Percentiles rank a stretch among this genome's conserved stretches.
Evolutionary conservation across 2,888 invertebrate genomes (phyloP).

Genomic region (Pasiphila rectangulata): DNA sequence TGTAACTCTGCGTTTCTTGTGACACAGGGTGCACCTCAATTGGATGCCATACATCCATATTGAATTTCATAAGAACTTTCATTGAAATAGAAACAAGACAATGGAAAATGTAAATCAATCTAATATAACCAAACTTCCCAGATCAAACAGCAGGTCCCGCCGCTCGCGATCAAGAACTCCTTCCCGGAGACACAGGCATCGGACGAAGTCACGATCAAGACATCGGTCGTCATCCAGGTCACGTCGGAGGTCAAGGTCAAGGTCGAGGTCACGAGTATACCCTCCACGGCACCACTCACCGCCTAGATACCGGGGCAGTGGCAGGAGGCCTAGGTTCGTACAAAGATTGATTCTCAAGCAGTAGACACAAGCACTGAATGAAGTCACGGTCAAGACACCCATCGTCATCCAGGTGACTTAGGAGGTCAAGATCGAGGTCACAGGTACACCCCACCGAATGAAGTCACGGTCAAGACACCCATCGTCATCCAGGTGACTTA

Average conservation of each 20-base stretch:
- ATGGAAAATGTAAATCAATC: neutral
- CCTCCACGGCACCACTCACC: slow-evolving; percentile 58
- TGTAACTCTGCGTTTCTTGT: too few species aligned
- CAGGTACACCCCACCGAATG: too few species aligned
- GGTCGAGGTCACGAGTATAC: slow-evolving; percentile 48
- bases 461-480: too few species aligned
- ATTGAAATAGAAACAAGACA: too few species aligned
- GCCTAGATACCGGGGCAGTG: slow-evolving; percentile 52
- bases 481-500: too few species aligned
- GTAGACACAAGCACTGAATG: too few species aligned
- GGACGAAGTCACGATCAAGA: slow-evolving; percentile 39
- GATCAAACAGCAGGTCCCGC: slow-evolving; percentile 55
- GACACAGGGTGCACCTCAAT: too few species aligned
- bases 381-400: too few species aligned
- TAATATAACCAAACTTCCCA: slow-evolving; percentile 23
- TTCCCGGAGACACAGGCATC: slow-evolving; percentile 34
- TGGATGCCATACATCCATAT: too few species aligned
- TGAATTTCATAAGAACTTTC: too few species aligned
- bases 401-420: too few species aligned
- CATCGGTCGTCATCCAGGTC: slow-evolving; percentile 54
- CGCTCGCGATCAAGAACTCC: slow-evolving; percentile 16
- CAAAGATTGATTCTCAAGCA: slow-evolving; percentile 13
- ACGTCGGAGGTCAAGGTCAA: slow-evolving; percentile 47
- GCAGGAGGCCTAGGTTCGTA: slow-evolving; percentile 60
- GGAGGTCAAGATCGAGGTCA: too few species aligned